Conservation (phyloP, 2,888 invertebrate species). For the Buathra laborator region DNA sequence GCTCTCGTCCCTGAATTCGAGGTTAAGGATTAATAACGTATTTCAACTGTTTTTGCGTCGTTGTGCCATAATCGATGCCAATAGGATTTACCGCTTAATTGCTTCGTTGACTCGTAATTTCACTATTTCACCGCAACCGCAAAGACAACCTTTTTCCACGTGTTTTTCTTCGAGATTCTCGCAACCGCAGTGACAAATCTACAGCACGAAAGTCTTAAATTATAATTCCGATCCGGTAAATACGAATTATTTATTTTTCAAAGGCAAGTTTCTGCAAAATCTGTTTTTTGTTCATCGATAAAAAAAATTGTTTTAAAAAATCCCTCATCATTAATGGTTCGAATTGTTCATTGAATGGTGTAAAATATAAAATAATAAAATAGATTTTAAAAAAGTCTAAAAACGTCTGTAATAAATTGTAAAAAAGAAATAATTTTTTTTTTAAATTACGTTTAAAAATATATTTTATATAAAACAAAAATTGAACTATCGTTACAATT, state of each 20-base stretch:
- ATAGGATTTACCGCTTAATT: not conserved
- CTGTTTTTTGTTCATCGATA: not conserved
- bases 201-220: not conserved
- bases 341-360: not conserved
- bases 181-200: slow-evolving; percentile 70
- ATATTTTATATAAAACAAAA: too few species aligned
- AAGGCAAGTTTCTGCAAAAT: not conserved
- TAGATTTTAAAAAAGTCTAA: not conserved
- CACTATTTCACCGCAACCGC: slow-evolving; percentile 63
- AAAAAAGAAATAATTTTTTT: not conserved
- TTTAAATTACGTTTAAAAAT: too few species aligned
- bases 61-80: not conserved
- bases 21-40: not conserved
- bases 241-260: not conserved
- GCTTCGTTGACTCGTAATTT: not conserved
- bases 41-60: not conserved
- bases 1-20: not conserved
- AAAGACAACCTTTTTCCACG: slow-evolving; percentile 61
- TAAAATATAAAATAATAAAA: too few species aligned
- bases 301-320: not conserved
- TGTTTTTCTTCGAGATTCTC: slow-evolving; percentile 57
- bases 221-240: not conserved
- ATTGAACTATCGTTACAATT: too few species aligned
- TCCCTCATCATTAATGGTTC: not conserved
- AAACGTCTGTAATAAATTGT: not conserved